Evolutionary conservation across 2,797 vertebrate genomes (phyloP).

Genomic region (Pseudotriccus pelzelni): DNA sequence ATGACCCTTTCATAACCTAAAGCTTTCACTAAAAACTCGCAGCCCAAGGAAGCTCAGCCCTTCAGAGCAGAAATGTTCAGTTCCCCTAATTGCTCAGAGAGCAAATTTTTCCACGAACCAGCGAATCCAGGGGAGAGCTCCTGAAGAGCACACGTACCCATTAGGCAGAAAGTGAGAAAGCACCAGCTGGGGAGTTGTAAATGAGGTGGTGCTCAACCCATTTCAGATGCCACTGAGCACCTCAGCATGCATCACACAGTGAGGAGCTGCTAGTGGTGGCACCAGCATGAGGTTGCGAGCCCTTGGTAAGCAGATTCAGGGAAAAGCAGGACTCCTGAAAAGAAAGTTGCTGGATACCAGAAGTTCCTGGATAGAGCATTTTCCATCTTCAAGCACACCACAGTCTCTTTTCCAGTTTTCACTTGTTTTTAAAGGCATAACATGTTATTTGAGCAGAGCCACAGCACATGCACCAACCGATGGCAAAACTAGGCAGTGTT

Average conservation of each 20-base stretch:
- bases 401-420: not conserved
- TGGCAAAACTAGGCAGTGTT: not conserved
- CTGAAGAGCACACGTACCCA: not conserved
- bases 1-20: slow-evolving; percentile 15
- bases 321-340: not conserved
- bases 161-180: not conserved
- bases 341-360: not conserved
- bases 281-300: not conserved
- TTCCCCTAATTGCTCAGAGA: not conserved
- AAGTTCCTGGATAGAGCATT: not conserved
- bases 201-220: not conserved
- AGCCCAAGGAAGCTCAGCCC: not conserved
- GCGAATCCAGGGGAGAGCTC: not conserved
- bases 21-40: not conserved
- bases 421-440: not conserved
- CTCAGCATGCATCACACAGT: accelerated
- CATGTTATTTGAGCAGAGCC: not conserved
- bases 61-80: not conserved
- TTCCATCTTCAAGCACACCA: not conserved
- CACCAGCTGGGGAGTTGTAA: not conserved
- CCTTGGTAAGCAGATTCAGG: not conserved
- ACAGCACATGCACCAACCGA: accelerated
- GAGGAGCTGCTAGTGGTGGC: not conserved
- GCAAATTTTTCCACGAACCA: not conserved
- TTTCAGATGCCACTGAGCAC: not conserved